These are phyloP conservation scores for Genyomyrus donnyi DNA, from an alignment of 2,113 vertebrate genomes.

Conservation along the genomic window DNA sequence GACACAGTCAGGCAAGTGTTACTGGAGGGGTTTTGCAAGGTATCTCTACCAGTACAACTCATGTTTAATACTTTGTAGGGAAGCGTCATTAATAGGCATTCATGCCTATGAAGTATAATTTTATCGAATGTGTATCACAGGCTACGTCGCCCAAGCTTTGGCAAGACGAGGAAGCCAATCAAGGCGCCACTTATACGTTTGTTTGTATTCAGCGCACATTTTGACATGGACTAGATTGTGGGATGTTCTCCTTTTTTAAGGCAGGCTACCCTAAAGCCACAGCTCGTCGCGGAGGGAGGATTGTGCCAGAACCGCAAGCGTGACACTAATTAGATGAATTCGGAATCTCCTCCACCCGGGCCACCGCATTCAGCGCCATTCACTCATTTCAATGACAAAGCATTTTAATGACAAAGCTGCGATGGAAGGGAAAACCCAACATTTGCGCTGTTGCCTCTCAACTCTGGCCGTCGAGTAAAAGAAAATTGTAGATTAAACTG, in stretches of 20 bases:
- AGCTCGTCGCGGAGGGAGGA: not conserved
- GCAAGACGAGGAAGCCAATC: not conserved
- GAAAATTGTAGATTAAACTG: constrained; percentile 4
- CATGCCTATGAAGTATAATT: not conserved
- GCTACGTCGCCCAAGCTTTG: not conserved
- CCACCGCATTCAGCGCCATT: not conserved
- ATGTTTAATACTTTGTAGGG: not conserved
- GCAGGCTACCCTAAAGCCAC: not conserved
- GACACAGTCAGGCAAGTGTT: not conserved
- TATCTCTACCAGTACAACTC: not conserved
- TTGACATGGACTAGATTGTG: not conserved
- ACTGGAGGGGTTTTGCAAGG: constrained; percentile 2
- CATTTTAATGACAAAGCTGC: not conserved
- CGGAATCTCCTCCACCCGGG: not conserved
- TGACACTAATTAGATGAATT: constrained; percentile 12
- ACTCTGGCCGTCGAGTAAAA: not conserved
- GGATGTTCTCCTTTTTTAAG: not conserved
- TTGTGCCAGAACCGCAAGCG: not conserved
- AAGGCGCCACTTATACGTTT: not conserved
- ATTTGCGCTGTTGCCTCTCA: not conserved
- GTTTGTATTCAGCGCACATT: not conserved
- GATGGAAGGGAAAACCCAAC: not conserved
- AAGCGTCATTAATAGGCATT: not conserved
- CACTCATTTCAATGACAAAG: not conserved
- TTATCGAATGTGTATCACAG: not conserved